Percentiles rank a stretch among this genome's conserved stretches.
Evolutionary conservation across 2,113 vertebrate species (phyloP).

Genomic region (Chelonoidis abingdonii): DNA sequence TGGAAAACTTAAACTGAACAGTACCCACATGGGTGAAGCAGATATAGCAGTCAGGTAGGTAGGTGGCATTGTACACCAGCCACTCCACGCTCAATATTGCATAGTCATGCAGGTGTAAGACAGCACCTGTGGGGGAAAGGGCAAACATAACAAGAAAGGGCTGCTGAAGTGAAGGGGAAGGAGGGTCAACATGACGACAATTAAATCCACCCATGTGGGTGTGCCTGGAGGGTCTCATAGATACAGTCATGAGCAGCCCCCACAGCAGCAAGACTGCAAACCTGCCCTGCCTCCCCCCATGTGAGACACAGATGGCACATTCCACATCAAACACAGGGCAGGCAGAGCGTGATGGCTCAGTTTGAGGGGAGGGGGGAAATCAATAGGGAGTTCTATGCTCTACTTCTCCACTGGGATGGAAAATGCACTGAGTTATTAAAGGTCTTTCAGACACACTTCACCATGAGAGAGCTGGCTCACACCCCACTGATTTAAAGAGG

Average conservation of each 20-base stretch:
- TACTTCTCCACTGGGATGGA: slow-evolving; percentile 50
- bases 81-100: slow-evolving; percentile 83
- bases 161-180: background rate
- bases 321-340: background rate
- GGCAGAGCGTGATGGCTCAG: slow-evolving; percentile 36
- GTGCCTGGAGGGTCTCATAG: slow-evolving; percentile 11
- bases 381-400: slow-evolving; percentile 41
- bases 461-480: slow-evolving; percentile 37
- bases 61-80: slow-evolving; percentile 90
- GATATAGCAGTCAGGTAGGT: slow-evolving; percentile 88
- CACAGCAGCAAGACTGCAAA: background rate
- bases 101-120: slow-evolving; percentile 89
- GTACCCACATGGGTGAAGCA: slow-evolving; percentile 77
- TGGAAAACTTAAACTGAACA: slow-evolving; percentile 85
- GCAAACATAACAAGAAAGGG: background rate
- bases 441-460: slow-evolving; percentile 46
- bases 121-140: slow-evolving; percentile 81
- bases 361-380: background rate
- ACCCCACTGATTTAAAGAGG: slow-evolving; percentile 25
- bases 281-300: background rate
- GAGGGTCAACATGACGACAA: background rate
- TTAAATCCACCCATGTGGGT: background rate
- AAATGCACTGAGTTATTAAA: slow-evolving; percentile 47
- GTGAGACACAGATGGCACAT: background rate
- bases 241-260: background rate